Evolutionary conservation across 2,797 vertebrate species (phyloP), one percentile per base, ranked within the genome.

Genomic region (Peromyscus aztecus): DNA sequence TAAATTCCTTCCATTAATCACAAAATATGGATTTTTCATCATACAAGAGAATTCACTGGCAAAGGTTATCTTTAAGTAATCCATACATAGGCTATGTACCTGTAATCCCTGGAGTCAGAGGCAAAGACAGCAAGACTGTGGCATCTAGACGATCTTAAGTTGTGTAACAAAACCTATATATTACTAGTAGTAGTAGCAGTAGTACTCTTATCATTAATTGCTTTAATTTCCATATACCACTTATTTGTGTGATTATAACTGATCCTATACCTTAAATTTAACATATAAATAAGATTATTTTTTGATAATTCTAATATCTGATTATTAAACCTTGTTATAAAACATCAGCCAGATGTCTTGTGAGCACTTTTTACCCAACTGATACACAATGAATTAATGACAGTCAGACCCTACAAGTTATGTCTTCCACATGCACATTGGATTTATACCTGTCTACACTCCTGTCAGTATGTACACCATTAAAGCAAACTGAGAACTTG

Each of bases 311-410:
- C 40, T 83, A 81, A 75, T 88, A 88, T 82, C 52, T 81, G 80
- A 96, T 84, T 71, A 91, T 93, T 80, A 88, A 93, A 61, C 43
- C 83, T 19, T 87, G 71, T 88, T 94, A 84, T 23, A 90, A 93
- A 93, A 88, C 71, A 87, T 84, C n/a, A 89, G n/a, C 37, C 71
- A 96, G 46, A 81, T 97, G 80, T 80, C n/a, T 82, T 57, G 4
- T 91, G 23, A 71, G 31, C 49, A 12, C 11, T 77, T 88, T 87
- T 91, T 73, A 88, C 11, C 1, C 13, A 65, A 34, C 10, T 90
- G 91, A 92, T 84, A 89, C 71, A 94, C 89, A 84, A 93, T 88
- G 24, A 98, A 94, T 93, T 95, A 87, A 96, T 49, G 84, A 92
- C 87, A 71, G 92, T 88, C 93, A 88, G 55, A 85, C 88, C 93